Conservation (phyloP, 1,140 invertebrate genomes). For the Wasmannia auropunctata region DNA sequence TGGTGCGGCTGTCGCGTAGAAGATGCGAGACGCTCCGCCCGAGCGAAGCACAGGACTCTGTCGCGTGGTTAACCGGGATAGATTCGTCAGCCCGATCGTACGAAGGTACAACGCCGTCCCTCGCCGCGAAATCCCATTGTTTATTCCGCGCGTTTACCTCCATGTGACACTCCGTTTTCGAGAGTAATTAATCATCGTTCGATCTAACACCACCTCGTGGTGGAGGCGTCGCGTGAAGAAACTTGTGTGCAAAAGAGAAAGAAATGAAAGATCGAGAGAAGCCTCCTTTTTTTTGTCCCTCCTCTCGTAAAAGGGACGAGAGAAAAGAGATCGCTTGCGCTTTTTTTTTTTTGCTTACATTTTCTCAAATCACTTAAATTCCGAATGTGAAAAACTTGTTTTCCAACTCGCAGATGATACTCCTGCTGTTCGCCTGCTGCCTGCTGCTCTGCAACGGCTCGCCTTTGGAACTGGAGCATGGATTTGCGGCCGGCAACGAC, state of each 20-base stretch:
- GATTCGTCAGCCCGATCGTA: background rate
- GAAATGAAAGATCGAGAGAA: no score
- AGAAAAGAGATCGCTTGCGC: background rate
- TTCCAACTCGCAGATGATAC: slow-evolving; percentile 72
- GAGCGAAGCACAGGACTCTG: slow-evolving; percentile 57
- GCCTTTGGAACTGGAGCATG: slow-evolving; percentile 69
- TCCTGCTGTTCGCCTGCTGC: slow-evolving; percentile 59
- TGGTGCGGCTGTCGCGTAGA: slow-evolving; percentile 69
- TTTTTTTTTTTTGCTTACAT: no score
- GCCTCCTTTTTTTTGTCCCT: background rate
- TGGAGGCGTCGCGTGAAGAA: background rate
- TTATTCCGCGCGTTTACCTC: slow-evolving; percentile 24
- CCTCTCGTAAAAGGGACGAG: background rate
- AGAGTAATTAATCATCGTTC: background rate
- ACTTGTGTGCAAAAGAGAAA: background rate
- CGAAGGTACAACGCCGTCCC: slow-evolving; percentile 60
- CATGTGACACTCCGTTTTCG: slow-evolving; percentile 65
- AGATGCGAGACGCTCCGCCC: slow-evolving; percentile 74
- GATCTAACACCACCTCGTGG: background rate
- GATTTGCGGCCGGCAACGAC: slow-evolving; percentile 65
- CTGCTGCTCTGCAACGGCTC: slow-evolving; percentile 37
- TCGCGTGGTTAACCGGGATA: slow-evolving; percentile 45
- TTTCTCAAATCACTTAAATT: background rate
- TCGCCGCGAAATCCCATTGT: slow-evolving; percentile 35
- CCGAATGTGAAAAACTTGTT: background rate